These are phyloP conservation scores for Pseudocheirus occidentalis DNA, from an alignment of 2,797 vertebrate species.

Conservation along the genomic window DNA sequence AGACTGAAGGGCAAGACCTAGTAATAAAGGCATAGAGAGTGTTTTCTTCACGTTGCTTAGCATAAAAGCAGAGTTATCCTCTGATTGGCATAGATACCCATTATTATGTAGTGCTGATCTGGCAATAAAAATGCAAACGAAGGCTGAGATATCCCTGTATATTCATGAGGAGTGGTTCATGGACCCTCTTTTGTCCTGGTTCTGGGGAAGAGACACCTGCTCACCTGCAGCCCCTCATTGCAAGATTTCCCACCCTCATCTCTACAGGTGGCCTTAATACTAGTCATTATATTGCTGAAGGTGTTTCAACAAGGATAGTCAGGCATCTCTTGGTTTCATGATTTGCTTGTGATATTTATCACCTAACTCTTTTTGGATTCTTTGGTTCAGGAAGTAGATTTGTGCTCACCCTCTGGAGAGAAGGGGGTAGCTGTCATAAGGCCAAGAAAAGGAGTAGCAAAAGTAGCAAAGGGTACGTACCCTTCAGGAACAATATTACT, in stretches of 20 bases:
- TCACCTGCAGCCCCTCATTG: neutral
- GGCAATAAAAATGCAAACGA: neutral
- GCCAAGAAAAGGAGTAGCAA: neutral
- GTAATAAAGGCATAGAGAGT: neutral
- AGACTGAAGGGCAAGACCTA: neutral
- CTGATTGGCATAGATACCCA: neutral
- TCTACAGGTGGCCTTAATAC: neutral
- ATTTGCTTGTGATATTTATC: neutral
- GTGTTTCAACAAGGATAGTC: neutral
- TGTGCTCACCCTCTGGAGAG: neutral
- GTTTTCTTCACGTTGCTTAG: neutral
- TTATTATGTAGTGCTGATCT: neutral
- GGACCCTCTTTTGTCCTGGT: neutral
- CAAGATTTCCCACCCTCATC: neutral
- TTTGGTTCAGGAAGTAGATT: neutral
- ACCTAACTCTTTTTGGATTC: neutral
- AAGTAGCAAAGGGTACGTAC: neutral
- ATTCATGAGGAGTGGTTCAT: neutral
- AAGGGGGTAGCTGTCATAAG: neutral
- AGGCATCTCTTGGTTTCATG: neutral
- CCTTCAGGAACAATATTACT: neutral
- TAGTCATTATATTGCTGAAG: neutral
- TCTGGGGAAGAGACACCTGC: neutral
- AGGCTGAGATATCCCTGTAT: neutral
- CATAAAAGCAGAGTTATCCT: neutral